Evolutionary conservation across 2,113 vertebrate genomes (phyloP).

Genomic region (Otus sunia): DNA sequence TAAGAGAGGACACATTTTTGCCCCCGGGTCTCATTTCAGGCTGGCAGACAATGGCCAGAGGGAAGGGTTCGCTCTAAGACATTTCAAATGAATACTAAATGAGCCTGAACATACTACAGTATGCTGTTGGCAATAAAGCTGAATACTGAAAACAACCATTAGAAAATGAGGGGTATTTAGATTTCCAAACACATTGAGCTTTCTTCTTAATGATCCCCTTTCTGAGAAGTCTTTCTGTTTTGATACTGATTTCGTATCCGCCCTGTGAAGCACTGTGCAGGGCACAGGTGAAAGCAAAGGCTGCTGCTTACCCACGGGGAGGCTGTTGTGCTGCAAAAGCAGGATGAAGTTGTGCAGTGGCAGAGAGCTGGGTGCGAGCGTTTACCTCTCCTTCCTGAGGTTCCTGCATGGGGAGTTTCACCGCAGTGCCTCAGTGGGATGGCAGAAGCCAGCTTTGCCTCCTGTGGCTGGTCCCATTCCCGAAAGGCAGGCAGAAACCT

Average conservation of each 20-base stretch:
- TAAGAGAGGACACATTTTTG: neutral
- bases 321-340: neutral
- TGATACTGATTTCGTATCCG: neutral
- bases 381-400: neutral
- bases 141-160: neutral
- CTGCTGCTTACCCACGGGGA: neutral
- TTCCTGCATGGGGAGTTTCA: neutral
- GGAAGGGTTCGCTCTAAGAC: neutral
- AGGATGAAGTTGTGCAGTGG: rapidly evolving
- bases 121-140: neutral
- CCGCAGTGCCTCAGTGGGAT: neutral
- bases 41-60: neutral
- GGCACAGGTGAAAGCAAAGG: neutral
- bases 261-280: neutral
- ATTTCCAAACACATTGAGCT: neutral
- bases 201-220: neutral
- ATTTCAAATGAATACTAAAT: neutral
- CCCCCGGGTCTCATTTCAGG: neutral
- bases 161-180: neutral
- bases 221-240: neutral
- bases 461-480: rapidly evolving
- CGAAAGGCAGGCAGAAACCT: neutral
- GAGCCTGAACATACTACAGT: neutral
- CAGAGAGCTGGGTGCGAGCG: neutral
- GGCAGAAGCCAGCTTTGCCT: neutral